phyloP scores from a whole-genome alignment of 2,113 vertebrate species.

The Hiodon alosoides region DNA sequence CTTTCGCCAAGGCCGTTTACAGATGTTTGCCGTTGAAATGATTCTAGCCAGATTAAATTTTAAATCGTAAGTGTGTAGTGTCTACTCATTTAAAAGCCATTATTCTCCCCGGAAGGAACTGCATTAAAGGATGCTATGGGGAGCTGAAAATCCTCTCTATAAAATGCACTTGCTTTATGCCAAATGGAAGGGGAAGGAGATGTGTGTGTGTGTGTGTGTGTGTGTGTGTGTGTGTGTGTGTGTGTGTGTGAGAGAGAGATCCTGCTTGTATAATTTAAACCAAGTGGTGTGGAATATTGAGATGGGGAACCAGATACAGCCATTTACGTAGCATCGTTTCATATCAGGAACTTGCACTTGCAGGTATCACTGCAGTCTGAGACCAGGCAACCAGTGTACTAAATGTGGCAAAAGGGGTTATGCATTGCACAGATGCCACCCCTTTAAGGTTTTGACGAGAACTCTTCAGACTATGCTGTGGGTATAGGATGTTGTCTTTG shows the following conservation, averaged over 20 bases:
- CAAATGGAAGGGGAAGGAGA: constrained; percentile 2
- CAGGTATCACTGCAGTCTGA: too few relatives aligned
- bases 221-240: too few relatives aligned
- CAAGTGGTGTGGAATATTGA: too few relatives aligned
- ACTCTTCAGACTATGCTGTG: background rate
- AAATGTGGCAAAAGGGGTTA: too few relatives aligned
- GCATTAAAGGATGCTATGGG: constrained; percentile 22
- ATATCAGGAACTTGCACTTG: too few relatives aligned
- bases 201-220: too few relatives aligned
- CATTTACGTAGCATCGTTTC: too few relatives aligned
- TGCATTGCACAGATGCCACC: constrained; percentile 1
- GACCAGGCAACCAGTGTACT: too few relatives aligned
- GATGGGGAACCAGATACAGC: too few relatives aligned
- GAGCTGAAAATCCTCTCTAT: background rate
- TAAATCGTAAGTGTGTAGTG: constrained; percentile 18
- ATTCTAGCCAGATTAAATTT: constrained; percentile 25
- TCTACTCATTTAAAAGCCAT: constrained; percentile 37
- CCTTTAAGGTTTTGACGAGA: background rate
- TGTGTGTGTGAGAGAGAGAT: too few relatives aligned
- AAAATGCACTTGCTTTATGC: background rate
- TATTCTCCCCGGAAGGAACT: constrained; percentile 28
- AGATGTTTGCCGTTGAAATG: constrained; percentile 32
- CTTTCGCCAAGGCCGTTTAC: background rate
- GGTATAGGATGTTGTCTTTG: background rate
- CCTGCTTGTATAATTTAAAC: too few relatives aligned